Evolutionary conservation across 2,888 invertebrate species (phyloP).

Genomic region (Tillus elongatus): DNA sequence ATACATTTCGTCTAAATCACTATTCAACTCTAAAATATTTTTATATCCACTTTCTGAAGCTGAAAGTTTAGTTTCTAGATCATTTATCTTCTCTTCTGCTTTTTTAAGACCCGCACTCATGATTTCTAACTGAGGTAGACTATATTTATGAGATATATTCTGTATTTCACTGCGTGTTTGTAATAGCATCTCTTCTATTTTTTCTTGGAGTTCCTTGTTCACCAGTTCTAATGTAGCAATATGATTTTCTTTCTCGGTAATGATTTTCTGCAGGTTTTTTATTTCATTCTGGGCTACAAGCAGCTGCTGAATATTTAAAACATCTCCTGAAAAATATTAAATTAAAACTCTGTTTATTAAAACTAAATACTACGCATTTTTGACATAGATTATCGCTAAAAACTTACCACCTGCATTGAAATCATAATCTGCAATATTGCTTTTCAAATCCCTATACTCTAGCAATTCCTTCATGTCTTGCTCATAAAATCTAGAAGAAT

Average conservation of each 20-base stretch:
- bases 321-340: slow-evolving; percentile 12
- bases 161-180: slow-evolving; percentile 31
- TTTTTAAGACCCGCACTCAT: slow-evolving; percentile 30
- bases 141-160: slow-evolving; percentile 31
- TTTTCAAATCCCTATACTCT: slow-evolving; percentile 28
- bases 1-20: slow-evolving; percentile 15
- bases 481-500: slow-evolving; percentile 26
- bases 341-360: too few species aligned
- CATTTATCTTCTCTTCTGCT: slow-evolving; percentile 25
- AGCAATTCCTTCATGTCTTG: slow-evolving; percentile 26
- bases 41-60: slow-evolving; percentile 15
- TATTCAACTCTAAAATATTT: slow-evolving; percentile 12
- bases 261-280: slow-evolving; percentile 24
- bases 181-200: slow-evolving; percentile 31
- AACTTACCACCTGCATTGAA: slow-evolving; percentile 27
- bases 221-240: slow-evolving; percentile 26
- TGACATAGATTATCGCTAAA: slow-evolving; percentile 4
- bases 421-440: slow-evolving; percentile 24
- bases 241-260: slow-evolving; percentile 30
- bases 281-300: slow-evolving; percentile 29
- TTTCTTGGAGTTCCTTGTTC: slow-evolving; percentile 29
- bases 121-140: slow-evolving; percentile 29
- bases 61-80: slow-evolving; percentile 22
- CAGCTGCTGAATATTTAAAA: slow-evolving; percentile 18
- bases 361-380: not conserved